Evolutionary conservation across 2,888 invertebrate species (phyloP).

Genomic region (Dolichomitus sp.): DNA sequence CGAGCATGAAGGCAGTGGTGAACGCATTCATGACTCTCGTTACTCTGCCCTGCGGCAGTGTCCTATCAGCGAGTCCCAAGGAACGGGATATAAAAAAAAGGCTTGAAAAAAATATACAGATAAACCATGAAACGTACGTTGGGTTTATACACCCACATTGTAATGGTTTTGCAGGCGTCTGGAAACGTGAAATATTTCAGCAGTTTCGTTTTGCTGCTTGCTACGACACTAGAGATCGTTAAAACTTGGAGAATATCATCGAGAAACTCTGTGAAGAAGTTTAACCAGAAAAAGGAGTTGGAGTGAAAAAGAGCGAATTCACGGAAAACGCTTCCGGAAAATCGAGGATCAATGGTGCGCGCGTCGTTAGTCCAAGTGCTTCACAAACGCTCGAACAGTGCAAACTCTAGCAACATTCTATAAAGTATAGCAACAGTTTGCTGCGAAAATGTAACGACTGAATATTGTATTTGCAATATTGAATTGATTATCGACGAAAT

Average conservation of each 20-base stretch:
- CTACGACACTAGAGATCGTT: slow-evolving; percentile 8
- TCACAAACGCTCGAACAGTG: background rate
- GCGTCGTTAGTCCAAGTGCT: background rate
- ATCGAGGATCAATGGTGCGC: background rate
- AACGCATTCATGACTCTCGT: slow-evolving; percentile 48
- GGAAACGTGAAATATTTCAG: slow-evolving; percentile 9
- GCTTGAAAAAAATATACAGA: background rate
- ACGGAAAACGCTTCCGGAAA: background rate
- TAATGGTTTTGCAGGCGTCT: background rate
- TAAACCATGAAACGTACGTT: slow-evolving; percentile 19
- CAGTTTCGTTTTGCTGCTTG: background rate
- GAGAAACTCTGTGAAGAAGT: slow-evolving; percentile 9
- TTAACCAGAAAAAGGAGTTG: background rate
- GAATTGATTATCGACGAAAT: background rate
- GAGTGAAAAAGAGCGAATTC: slow-evolving; percentile 1
- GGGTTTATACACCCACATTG: background rate
- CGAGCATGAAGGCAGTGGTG: slow-evolving; percentile 5
- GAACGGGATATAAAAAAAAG: slow-evolving; percentile 13
- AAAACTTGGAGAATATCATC: slow-evolving; percentile 33
- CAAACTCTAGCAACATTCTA: background rate
- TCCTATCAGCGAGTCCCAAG: slow-evolving; percentile 25
- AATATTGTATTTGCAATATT: background rate
- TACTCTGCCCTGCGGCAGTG: slow-evolving; percentile 31
- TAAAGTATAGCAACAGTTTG: background rate
- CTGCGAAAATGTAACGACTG: too few species aligned